Base-by-base conservation (phyloP, 2,113 vertebrate genomes). In the Lampris incognitus region DNA sequence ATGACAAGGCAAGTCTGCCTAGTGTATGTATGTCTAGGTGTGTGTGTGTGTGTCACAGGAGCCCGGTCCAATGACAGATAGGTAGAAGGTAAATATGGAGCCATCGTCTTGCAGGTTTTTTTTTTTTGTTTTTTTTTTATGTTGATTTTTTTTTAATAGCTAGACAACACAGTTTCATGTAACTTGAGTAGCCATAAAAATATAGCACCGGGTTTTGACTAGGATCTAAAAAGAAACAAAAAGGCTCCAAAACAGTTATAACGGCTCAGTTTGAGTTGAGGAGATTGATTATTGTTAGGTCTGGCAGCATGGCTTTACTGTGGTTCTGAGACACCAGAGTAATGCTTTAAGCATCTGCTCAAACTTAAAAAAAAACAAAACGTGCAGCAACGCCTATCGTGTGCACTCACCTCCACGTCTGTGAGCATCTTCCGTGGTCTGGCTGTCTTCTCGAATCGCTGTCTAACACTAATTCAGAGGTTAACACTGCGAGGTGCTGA, bases 191-290 rank as follows among this genome's bases (percentile, higher is more conserved):
- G 83, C 84, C 74, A 85, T 85, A 87, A 87, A 92, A 92, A 92
- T 88, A 90, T 91, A 93, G 93, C 92, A 94, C 94, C 92, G 74
- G 81, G 76, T 90, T 80, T 37, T 89, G 60, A 91, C 82, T 85
- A 84, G 81, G 75, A 83, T 86, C 69, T 66, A 81, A 74, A 76
- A 46, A 13, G 11, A 41, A 42, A 24, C 48, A 61, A 87, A 78
- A 74, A 76, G 67, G 70, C 77, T 85, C 79, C 69, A 81, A 48
- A 80, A 78, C 82, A 84, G 80, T 83, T 85, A 79, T 61, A 74
- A 83, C 81, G 90, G 91, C 91, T 93, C 90, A 91, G 89, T 85
- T 91, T 87, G 86, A 86, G 64, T 85, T 77, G 74, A 89, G 85
- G 76, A 76, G 69, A 24, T 63, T 60, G 77, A 69, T 51, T 66